These are phyloP conservation scores for Dione juno DNA, from an alignment of 2,888 invertebrate species.

Conservation along the genomic window DNA sequence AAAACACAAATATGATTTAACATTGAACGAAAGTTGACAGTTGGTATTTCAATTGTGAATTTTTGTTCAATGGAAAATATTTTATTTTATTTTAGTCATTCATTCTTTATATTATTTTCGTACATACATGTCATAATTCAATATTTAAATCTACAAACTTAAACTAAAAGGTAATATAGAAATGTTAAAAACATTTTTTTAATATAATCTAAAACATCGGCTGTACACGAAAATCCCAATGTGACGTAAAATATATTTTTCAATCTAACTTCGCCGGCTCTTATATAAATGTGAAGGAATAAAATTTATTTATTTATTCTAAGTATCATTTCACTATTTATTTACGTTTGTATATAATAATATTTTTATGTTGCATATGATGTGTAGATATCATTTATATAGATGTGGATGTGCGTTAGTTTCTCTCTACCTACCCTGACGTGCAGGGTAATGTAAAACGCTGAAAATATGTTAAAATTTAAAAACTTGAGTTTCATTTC, in stretches of 20 bases:
- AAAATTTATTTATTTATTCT: neutral
- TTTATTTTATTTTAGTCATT: neutral
- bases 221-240: neutral
- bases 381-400: too few species aligned
- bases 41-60: neutral
- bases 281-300: neutral
- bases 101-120: neutral
- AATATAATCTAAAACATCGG: slow-evolving; percentile 16
- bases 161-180: too few species aligned
- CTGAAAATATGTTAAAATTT: too few species aligned
- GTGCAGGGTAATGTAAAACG: too few species aligned
- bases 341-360: neutral
- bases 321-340: neutral
- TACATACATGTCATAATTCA: too few species aligned
- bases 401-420: too few species aligned
- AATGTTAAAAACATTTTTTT: slow-evolving; percentile 9
- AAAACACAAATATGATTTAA: neutral
- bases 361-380: neutral
- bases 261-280: slow-evolving; percentile 21
- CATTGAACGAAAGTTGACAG: too few species aligned
- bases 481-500: too few species aligned
- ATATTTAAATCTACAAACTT: too few species aligned
- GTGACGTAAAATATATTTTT: slow-evolving; percentile 17
- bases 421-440: too few species aligned
- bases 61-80: neutral